Percentiles rank a stretch among this genome's conserved stretches.
Conservation (phyloP, 2,113 vertebrate species). For the Dasyurus viverrinus region DNA sequence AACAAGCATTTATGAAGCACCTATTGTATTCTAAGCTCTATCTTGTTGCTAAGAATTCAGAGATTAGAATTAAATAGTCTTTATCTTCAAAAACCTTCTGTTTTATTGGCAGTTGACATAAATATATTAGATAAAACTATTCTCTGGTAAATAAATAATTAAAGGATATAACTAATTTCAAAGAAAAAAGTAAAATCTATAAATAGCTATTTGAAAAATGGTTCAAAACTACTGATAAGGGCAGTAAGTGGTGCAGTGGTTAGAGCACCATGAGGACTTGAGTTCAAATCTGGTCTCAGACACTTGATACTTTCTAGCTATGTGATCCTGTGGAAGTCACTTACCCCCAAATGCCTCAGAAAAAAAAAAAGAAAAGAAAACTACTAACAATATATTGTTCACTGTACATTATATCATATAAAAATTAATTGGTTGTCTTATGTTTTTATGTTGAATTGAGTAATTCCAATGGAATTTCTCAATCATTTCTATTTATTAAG, state of each 20-base stretch:
- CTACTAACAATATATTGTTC: neutral
- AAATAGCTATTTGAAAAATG: neutral
- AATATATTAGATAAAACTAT: neutral
- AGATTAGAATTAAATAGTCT: neutral
- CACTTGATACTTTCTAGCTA: too few species aligned
- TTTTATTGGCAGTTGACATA: neutral
- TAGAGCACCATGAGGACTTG: too few species aligned
- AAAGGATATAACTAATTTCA: neutral
- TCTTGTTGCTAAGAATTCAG: slow-evolving; percentile 12
- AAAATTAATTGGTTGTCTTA: neutral
- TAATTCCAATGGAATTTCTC: neutral
- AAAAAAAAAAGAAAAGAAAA: neutral
- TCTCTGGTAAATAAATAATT: neutral
- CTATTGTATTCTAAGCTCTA: neutral
- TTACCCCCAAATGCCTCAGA: too few species aligned
- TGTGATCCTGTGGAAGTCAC: too few species aligned
- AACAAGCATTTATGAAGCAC: slow-evolving; percentile 33
- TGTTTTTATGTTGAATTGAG: neutral
- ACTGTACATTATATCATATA: neutral
- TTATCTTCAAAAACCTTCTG: neutral
- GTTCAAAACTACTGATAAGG: neutral
- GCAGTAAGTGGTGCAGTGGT: too few species aligned
- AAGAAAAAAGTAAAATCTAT: neutral
- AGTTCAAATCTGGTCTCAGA: too few species aligned
- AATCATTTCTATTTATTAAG: neutral